Evolutionary conservation across 2,797 vertebrate genomes (phyloP).

Genomic region (Masticophis lateralis): DNA sequence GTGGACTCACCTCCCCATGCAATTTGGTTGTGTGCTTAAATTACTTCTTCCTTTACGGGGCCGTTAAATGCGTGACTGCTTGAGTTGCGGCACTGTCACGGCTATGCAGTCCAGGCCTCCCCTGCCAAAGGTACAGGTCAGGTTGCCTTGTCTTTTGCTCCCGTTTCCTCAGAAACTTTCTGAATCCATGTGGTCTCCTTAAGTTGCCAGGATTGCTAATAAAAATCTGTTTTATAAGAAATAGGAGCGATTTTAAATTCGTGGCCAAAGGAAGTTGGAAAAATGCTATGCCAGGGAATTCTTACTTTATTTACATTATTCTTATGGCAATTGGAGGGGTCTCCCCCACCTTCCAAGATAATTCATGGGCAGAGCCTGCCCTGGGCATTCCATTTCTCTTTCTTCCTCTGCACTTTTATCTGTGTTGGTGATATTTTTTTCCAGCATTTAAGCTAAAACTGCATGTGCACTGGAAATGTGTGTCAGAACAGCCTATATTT

Average conservation of each 20-base stretch:
- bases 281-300: neutral
- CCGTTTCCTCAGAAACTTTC: neutral
- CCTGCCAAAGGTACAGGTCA: neutral
- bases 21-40: constrained; percentile 24
- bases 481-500: neutral
- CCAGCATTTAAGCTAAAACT: neutral
- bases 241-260: neutral
- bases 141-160: neutral
- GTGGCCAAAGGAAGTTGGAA: neutral
- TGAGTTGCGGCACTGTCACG: neutral
- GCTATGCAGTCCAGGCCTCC: neutral
- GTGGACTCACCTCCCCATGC: constrained; percentile 3
- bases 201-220: neutral
- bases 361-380: neutral
- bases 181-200: neutral
- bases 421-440: neutral
- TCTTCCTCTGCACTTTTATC: neutral
- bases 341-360: neutral
- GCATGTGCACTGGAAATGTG: neutral
- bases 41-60: constrained; percentile 27
- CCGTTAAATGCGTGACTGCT: constrained; percentile 49
- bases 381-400: neutral
- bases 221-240: neutral
- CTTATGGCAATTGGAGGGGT: neutral
- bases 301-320: neutral